Evolutionary conservation across 2,888 invertebrate species (phyloP).

Genomic region (Leuctra nigra): DNA sequence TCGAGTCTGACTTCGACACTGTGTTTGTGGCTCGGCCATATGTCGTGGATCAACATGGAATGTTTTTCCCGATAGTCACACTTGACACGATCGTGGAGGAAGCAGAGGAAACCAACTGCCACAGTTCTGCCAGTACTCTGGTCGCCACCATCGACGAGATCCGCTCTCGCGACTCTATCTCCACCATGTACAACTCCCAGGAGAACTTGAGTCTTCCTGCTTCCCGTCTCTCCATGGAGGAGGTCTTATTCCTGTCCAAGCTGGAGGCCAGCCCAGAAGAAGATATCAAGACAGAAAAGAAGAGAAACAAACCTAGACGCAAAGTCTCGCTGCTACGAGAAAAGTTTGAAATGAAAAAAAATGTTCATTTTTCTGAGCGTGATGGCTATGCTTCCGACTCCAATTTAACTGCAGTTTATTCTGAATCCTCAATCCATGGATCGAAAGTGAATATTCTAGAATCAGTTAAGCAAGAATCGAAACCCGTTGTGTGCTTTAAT

Average conservation of each 20-base stretch:
- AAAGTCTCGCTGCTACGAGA: slow-evolving; percentile 54
- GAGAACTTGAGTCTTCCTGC: slow-evolving; percentile 18
- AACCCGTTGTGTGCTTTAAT: slow-evolving; percentile 29
- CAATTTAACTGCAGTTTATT: slow-evolving; percentile 17
- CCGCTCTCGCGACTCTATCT: slow-evolving; percentile 47
- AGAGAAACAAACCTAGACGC: slow-evolving; percentile 40
- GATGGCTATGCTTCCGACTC: not conserved
- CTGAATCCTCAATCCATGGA: slow-evolving; percentile 8
- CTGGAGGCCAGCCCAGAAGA: slow-evolving; percentile 36
- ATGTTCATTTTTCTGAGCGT: not conserved
- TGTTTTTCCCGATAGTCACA: slow-evolving; percentile 43
- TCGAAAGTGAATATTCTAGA: slow-evolving; percentile 13
- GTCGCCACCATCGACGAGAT: slow-evolving; percentile 60
- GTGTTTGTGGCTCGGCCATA: slow-evolving; percentile 52
- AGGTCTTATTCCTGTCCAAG: slow-evolving; percentile 40
- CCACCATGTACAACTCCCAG: slow-evolving; percentile 40
- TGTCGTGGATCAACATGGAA: slow-evolving; percentile 47
- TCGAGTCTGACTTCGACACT: slow-evolving; percentile 29
- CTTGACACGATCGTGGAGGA: slow-evolving; percentile 45
- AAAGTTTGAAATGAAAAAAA: slow-evolving; percentile 44
- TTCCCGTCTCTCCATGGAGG: slow-evolving; percentile 44
- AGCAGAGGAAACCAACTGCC: slow-evolving; percentile 42
- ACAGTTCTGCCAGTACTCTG: slow-evolving; percentile 49
- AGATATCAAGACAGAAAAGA: not conserved
- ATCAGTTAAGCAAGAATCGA: not conserved